Conservation (phyloP, 2,113 vertebrate species). For the Sclerurus mexicanus region DNA sequence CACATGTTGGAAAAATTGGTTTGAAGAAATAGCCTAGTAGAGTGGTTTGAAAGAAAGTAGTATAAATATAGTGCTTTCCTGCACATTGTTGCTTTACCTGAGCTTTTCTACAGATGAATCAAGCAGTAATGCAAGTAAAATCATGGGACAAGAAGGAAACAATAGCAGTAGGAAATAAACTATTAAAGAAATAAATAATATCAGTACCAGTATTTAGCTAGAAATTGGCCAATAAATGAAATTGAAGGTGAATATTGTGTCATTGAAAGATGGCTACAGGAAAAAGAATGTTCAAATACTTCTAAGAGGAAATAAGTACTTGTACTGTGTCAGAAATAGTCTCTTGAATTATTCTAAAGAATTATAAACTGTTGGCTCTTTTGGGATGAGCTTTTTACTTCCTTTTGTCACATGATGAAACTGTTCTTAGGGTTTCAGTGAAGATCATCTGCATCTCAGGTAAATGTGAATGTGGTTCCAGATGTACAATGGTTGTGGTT, state of each 20-base stretch:
- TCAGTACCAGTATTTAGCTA: not conserved
- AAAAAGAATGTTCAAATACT: not conserved
- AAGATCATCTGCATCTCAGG: not conserved
- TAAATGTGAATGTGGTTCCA: not conserved
- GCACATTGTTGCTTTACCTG: not conserved
- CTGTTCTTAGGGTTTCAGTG: not conserved
- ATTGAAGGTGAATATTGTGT: not conserved
- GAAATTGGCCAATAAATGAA: not conserved
- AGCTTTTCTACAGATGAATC: not conserved
- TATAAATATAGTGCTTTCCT: not conserved
- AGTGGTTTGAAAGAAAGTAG: not conserved
- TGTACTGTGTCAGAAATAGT: not conserved
- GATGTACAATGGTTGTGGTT: not conserved
- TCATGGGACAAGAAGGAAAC: not conserved
- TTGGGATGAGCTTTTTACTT: not conserved
- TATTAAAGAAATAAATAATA: not conserved
- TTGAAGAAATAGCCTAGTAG: not conserved
- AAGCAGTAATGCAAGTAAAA: not conserved
- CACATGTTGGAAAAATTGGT: rapidly evolving
- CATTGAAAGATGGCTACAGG: not conserved
- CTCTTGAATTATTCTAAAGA: not conserved
- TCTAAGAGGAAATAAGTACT: not conserved
- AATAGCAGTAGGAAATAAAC: not conserved
- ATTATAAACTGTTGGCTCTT: not conserved
- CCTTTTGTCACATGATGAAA: not conserved